A percentile compares a stretch with the other conserved stretches of the same genome.
phyloP scores from a whole-genome alignment of 1,140 invertebrate species.

The Tetragnatha versicolor region DNA sequence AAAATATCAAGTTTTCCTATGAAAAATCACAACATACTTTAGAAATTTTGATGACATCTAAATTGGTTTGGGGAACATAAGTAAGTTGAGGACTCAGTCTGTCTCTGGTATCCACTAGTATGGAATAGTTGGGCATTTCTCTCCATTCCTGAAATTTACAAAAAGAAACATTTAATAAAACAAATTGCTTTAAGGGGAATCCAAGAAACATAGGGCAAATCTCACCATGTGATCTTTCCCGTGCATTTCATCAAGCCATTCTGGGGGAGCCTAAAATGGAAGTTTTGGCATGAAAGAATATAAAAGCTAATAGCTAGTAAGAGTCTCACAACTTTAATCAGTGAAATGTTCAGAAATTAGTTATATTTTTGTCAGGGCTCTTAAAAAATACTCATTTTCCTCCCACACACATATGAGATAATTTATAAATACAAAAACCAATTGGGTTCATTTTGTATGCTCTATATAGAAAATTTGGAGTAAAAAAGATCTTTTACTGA shows the following conservation, averaged over 20 bases:
- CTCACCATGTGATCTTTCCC: slow-evolving; percentile 47
- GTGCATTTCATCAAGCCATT: slow-evolving; percentile 61
- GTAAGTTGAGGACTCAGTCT: slow-evolving; percentile 61
- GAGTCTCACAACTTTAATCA: too few species aligned
- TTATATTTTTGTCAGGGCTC: too few species aligned
- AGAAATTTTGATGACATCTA: slow-evolving; percentile 35
- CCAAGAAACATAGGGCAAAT: not conserved
- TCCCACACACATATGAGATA: too few species aligned
- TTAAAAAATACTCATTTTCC: too few species aligned
- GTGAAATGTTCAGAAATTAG: too few species aligned
- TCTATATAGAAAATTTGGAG: too few species aligned
- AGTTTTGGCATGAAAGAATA: too few species aligned
- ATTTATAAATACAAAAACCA: too few species aligned
- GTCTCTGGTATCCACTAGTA: slow-evolving; percentile 64
- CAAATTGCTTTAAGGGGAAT: not conserved
- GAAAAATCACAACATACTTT: slow-evolving; percentile 29
- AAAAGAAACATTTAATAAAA: not conserved
- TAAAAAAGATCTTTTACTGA: too few species aligned
- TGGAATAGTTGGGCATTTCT: slow-evolving; percentile 65
- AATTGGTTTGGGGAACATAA: slow-evolving; percentile 63
- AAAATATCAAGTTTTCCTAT: too few species aligned
- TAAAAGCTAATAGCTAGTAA: too few species aligned
- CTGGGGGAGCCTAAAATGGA: slow-evolving; percentile 59
- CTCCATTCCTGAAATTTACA: slow-evolving; percentile 27
- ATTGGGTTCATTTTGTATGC: too few species aligned